Evolutionary conservation across 2,797 vertebrate genomes (phyloP), one percentile per base, ranked within the genome.

Genomic region (Heterohyrax brucei): DNA sequence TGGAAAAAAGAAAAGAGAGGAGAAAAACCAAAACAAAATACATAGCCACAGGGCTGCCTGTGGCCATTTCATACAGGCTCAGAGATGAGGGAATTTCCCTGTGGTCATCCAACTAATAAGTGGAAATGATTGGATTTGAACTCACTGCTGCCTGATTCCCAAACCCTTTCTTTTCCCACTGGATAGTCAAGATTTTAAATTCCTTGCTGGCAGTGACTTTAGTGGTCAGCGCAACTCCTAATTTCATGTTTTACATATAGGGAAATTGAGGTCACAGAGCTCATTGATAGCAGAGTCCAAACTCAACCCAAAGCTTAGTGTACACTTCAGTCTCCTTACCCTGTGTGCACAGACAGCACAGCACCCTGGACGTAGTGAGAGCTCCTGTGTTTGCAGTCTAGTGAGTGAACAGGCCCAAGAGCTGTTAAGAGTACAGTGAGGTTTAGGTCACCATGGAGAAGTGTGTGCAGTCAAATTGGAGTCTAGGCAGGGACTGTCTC

Each of bases 1-100:
- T 72, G 95, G 66, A 18, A 92, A 89, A 68, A 80, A 94, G 80
- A 75, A 66, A 82, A 94, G 72, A 87, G 77, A 64, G 88, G 44
- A 5, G 21, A n/a, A 87, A 89, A 30, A 21, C 1, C 16, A 13
- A 53, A 56, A n/a, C 66, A 72, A 70, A 50, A 72, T 39, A 33
- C 19, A 80, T 59, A 94, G 48, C 59, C 93, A 76, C 73, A 95
- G 62, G n/a, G 33, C 26, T 93, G 56, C 72, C 85, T 39, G 9
- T 50, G 66, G 88, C 88, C 89, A 30, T 81, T 75, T 93, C 82
- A 46, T 24, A 30, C 13, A 77, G 88, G 12, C 66, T 91, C 62
- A 64, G 70, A 82, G 72, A 81, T 86, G 88, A 91, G 87, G 44
- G 56, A 18, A 39, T 90, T 85, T 89, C 39, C 30, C 86, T 88